Evolutionary conservation across 2,113 vertebrate species (phyloP), one percentile per base, ranked within the genome.

Genomic region (Salvelinus fontinalis): DNA sequence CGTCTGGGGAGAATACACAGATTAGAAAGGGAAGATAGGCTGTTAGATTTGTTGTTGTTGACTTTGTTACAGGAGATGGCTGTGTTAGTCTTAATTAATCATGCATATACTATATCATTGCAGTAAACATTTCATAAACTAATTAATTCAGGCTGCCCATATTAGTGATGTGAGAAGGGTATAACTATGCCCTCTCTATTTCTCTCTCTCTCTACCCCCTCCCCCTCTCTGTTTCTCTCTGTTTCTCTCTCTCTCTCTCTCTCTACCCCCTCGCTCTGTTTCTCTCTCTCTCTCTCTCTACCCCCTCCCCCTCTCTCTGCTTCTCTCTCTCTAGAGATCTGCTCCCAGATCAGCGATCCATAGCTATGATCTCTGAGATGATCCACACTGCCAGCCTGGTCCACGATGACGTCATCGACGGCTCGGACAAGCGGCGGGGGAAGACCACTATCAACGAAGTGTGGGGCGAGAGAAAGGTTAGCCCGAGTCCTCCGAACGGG

Each of bases 321-420:
- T 4, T 66, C 14, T 59, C 24, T 75, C 22, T 9, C 3, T 48
- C 34, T 26, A 99, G 97, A 85, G 95, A 97, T 49, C 82, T 99
- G 85, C 93, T 97, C 27, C 95, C 96, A 22, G 95, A 92, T 67
- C 98, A 99, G 86, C 95, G 95, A 18, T 90, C 96, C 44, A 83
- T 99, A 79, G 97, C 97, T 3, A 95, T 97, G 92, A 95, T 99
- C 91, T 94, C 96, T 31, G 98, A 99, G 89, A 99, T 99, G 98
- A 99, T 99, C 91, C 98, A 99, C 89, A 99, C 97, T 18, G 98
- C 98, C 79, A 99, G 96, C 85, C 90, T 99, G 67, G 96, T 99
- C 83, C 98, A 99, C 0, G 98, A 99, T 7, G 97, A 99, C 1
- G 95, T 99, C 8, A 98, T 99, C 62, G 98, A 99, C 4, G 95